Evolutionary conservation across 2,888 invertebrate genomes (phyloP), one percentile per base, ranked within the genome.

Genomic region (Melanotus villosus): DNA sequence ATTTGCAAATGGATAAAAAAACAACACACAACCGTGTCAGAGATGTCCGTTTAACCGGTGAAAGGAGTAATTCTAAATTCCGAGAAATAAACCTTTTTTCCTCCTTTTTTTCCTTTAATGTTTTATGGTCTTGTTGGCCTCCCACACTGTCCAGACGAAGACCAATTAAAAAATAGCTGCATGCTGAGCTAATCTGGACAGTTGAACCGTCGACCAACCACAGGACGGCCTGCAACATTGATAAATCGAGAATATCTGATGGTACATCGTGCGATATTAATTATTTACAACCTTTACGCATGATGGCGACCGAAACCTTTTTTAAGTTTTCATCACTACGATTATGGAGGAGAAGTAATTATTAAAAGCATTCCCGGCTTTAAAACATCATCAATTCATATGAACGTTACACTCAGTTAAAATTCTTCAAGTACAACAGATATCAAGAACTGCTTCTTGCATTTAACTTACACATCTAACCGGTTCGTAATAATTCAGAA

Each of bases 141-240:
- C 78, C 76, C 77, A 77, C 76, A 77, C 73, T 65, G 70, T 73
- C 72, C 74, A 70, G 76, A 73, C 71, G 75, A 74, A 82, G 80
- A 81, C 83, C 83, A 83, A 83, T 83, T 83, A 83, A 83, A 83
- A 83, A 83, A 83, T 83, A 81, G 83, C 82, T 82, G 80, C 82
- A 81, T 80, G 81, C 80, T 76, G 82, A 74, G 75, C 76, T 72
- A 74, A 73, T 79, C 77, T 77, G 80, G 75, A 76, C 79, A 77
- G 78, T 79, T 80, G 79, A 76, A 71, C 73, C 70, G 70, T 71
- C 77, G 78, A 77, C 83, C 82, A 83, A 83, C 83, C 83, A 80
- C 79, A 75, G 78, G 72, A 75, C 77, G 75, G 76, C 70, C 73
- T 70, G 72, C 73, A 77, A 78, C 79, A 76, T 64, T 64, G 64